Conservation (phyloP, 2,797 vertebrate genomes). For the Pseudomugil gertrudae region DNA sequence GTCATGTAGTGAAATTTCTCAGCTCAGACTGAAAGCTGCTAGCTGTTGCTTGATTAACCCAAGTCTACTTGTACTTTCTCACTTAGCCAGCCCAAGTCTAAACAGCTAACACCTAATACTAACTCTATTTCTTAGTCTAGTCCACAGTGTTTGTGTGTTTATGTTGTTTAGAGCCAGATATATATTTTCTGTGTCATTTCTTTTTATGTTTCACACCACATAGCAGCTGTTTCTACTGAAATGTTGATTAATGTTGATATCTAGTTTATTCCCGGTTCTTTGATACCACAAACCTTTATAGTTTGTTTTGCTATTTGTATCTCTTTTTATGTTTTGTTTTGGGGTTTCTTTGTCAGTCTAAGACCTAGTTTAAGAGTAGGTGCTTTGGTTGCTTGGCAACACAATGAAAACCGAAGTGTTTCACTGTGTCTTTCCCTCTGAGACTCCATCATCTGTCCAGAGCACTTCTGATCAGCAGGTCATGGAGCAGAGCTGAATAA, state of each 20-base stretch:
- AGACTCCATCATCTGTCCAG: constrained; percentile 50
- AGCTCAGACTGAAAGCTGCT: too few species aligned
- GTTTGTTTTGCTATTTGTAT: neutral
- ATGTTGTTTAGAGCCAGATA: neutral
- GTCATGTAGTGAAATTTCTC: too few species aligned
- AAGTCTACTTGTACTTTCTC: neutral
- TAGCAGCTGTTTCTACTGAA: neutral
- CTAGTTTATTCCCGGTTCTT: neutral
- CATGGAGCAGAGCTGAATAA: constrained; percentile 80
- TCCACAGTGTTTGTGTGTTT: neutral
- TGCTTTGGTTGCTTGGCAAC: constrained; percentile 5
- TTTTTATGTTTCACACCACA: neutral
- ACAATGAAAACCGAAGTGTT: neutral
- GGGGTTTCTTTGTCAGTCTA: neutral
- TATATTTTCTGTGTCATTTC: neutral
- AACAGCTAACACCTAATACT: neutral
- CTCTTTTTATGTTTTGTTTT: neutral
- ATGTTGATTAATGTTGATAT: neutral
- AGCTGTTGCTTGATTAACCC: too few species aligned
- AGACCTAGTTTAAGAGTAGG: constrained; percentile 15
- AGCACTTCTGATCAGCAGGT: constrained; percentile 83
- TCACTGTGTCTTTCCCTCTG: neutral
- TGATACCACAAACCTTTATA: neutral
- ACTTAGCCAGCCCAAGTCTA: neutral
- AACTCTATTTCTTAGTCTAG: neutral